These are phyloP conservation scores for Athetis lepigone DNA, from an alignment of 2,888 invertebrate genomes.

Conservation along the genomic window DNA sequence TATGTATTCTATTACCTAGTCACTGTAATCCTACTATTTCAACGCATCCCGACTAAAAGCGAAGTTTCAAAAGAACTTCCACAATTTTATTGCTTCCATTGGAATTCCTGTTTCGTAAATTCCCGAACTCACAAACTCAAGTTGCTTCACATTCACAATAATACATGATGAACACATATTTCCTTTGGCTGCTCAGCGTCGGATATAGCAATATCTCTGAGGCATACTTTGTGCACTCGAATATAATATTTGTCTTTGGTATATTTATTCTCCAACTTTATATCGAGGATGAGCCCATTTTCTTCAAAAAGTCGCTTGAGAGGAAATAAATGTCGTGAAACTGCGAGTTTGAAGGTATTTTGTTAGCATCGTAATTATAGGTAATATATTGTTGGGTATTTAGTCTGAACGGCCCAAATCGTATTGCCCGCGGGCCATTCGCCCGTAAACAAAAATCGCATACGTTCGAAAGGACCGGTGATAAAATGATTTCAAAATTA, in stretches of 20 bases:
- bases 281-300: conserved; percentile 38
- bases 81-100: neutral
- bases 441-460: too few species aligned
- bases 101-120: conserved; percentile 17
- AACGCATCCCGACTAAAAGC: neutral
- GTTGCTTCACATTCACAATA: conserved; percentile 33
- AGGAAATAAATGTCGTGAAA: conserved; percentile 18
- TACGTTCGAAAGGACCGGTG: too few species aligned
- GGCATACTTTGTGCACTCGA: conserved; percentile 52
- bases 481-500: too few species aligned
- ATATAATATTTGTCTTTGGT: conserved; percentile 54
- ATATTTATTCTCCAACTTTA: conserved; percentile 50
- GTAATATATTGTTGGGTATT: neutral
- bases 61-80: neutral
- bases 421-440: too few species aligned
- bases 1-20: too few species aligned
- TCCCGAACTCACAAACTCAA: conserved; percentile 13
- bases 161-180: conserved; percentile 39
- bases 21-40: too few species aligned
- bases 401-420: too few species aligned
- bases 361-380: neutral
- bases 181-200: conserved; percentile 36
- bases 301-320: conserved; percentile 23
- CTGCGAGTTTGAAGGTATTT: conserved; percentile 17
- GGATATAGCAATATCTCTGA: conserved; percentile 46